Evolutionary conservation across 2,888 invertebrate genomes (phyloP).

Genomic region (Aricia artaxerxes): DNA sequence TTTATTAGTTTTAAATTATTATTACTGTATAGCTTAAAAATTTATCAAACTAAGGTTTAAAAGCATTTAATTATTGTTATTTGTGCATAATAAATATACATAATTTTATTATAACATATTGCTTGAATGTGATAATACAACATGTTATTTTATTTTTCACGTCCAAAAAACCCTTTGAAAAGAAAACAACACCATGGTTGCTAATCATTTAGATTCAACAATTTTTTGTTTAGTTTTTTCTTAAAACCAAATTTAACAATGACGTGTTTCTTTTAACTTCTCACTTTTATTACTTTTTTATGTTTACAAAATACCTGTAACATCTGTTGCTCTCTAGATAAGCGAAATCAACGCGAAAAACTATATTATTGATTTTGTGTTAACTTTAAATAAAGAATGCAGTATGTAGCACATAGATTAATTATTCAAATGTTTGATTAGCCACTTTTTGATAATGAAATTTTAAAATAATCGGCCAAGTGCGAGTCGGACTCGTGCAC

Average conservation of each 20-base stretch:
- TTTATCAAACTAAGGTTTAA: no score
- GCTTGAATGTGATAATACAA: conserved; percentile 36
- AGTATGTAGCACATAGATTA: no score
- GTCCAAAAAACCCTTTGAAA: background rate
- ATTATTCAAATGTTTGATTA: no score
- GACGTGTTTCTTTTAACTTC: background rate
- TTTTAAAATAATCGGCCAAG: no score
- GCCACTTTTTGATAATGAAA: no score
- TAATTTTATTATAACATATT: conserved; percentile 29
- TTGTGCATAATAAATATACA: background rate
- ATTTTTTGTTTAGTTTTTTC: background rate
- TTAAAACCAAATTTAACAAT: background rate
- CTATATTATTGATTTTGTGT: background rate
- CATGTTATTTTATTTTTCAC: background rate
- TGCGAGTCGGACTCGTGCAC: no score
- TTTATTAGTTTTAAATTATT: background rate
- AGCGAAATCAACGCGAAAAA: background rate
- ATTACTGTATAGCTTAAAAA: no score
- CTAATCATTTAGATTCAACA: background rate
- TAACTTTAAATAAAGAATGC: no score
- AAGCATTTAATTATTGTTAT: no score
- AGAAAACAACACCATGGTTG: background rate
- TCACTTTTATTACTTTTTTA: background rate
- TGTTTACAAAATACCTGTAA: background rate
- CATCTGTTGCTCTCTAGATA: background rate